Evolutionary conservation across 2,888 invertebrate genomes (phyloP).

Genomic region (Noctua pronuba): DNA sequence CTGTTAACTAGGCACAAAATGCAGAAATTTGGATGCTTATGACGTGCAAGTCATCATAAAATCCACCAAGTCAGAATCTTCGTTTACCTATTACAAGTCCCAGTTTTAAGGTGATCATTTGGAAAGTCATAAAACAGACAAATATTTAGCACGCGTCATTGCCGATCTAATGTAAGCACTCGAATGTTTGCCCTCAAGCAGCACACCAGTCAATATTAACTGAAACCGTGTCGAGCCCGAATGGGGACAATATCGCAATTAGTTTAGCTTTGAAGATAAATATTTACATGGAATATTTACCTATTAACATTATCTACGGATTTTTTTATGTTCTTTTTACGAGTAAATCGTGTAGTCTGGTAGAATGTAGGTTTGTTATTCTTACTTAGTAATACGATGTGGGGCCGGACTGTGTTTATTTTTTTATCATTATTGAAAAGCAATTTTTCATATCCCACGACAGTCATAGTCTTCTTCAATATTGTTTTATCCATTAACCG

Average conservation of each 20-base stretch:
- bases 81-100: not conserved
- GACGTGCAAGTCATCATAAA: constrained; percentile 9
- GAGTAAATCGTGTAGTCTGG: not conserved
- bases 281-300: constrained; percentile 48
- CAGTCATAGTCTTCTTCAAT: not conserved
- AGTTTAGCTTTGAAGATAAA: constrained; percentile 52
- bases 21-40: not conserved
- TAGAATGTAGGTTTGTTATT: constrained; percentile 25
- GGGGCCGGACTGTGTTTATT: not conserved
- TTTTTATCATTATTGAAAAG: not conserved
- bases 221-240: constrained; percentile 41
- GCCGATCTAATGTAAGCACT: constrained; percentile 42
- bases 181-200: constrained; percentile 42
- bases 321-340: constrained; percentile 43
- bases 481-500: not conserved
- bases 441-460: not conserved
- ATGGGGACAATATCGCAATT: constrained; percentile 66
- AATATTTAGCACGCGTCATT: constrained; percentile 51
- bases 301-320: constrained; percentile 38
- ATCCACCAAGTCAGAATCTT: not conserved
- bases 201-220: constrained; percentile 46
- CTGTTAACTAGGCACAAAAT: not conserved
- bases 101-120: constrained; percentile 39
- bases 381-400: not conserved
- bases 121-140: constrained; percentile 49